These are phyloP conservation scores for Potorous gilbertii DNA, from an alignment of 2,797 vertebrate species.

Conservation along the genomic window DNA sequence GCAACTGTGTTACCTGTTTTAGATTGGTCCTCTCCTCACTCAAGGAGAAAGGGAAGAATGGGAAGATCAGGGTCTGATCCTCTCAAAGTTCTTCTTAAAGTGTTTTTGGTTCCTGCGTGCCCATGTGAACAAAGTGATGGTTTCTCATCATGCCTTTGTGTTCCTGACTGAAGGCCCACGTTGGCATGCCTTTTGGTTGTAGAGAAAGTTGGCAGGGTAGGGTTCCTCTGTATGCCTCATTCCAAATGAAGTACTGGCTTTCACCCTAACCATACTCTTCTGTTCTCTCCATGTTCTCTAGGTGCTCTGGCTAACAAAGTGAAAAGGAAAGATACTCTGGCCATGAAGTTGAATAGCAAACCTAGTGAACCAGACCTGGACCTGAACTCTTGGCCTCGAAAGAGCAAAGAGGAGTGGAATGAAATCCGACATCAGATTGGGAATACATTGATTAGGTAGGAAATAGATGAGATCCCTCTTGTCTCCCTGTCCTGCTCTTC, in stretches of 20 bases:
- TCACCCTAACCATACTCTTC: neutral
- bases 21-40: neutral
- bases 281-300: slow-evolving; percentile 71
- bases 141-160: neutral
- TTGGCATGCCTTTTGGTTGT: neutral
- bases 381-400: slow-evolving; percentile 91
- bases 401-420: slow-evolving; percentile 98
- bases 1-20: neutral
- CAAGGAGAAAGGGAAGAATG: neutral
- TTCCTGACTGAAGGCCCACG: neutral
- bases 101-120: neutral
- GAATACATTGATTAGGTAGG: slow-evolving; percentile 93
- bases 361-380: slow-evolving; percentile 83
- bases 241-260: neutral
- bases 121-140: slow-evolving; percentile 20
- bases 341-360: slow-evolving; percentile 93
- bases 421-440: slow-evolving; percentile 97
- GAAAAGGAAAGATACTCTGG: slow-evolving; percentile 96
- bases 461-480: slow-evolving; percentile 7
- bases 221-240: neutral
- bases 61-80: neutral
- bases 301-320: slow-evolving; percentile 95
- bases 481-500: slow-evolving; percentile 15
- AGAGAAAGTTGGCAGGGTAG: neutral
- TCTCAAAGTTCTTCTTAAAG: neutral